These are phyloP conservation scores for Drosophila greeni DNA, from an alignment of 2,888 invertebrate genomes.

Conservation along the genomic window DNA sequence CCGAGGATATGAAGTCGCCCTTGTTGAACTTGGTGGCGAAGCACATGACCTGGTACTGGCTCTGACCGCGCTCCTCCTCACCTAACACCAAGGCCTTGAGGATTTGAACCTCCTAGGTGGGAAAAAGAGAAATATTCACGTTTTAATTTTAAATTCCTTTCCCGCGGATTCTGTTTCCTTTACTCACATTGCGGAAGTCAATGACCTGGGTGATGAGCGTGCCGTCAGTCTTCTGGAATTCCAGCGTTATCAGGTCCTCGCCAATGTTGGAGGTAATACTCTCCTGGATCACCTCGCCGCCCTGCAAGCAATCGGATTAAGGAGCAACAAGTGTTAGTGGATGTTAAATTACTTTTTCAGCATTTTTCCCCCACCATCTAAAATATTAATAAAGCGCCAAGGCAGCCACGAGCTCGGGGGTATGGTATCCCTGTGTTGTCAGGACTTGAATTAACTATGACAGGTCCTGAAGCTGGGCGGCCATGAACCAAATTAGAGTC, in stretches of 20 bases:
- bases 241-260: slow-evolving; percentile 92
- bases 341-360: slow-evolving; percentile 19
- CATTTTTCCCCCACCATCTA: slow-evolving; percentile 33
- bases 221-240: slow-evolving; percentile 94
- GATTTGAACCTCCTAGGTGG: slow-evolving; percentile 91
- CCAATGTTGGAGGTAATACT: slow-evolving; percentile 94
- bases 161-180: background rate
- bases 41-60: slow-evolving; percentile 92
- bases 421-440: slow-evolving; percentile 28
- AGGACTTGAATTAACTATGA: slow-evolving; percentile 62
- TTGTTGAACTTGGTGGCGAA: slow-evolving; percentile 93
- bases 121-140: background rate
- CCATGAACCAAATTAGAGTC: slow-evolving; percentile 73
- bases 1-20: slow-evolving; percentile 96
- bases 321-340: slow-evolving; percentile 56
- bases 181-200: slow-evolving; percentile 94
- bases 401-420: slow-evolving; percentile 25
- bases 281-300: slow-evolving; percentile 95
- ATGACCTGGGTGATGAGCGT: slow-evolving; percentile 94
- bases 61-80: slow-evolving; percentile 94
- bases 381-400: slow-evolving; percentile 63
- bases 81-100: slow-evolving; percentile 92
- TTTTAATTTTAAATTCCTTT: background rate
- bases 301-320: slow-evolving; percentile 80
- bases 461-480: slow-evolving; percentile 48